Percentiles rank a stretch among this genome's conserved stretches.
Evolutionary conservation across 2,113 vertebrate species (phyloP).

Genomic region (Nanorana parkeri): DNA sequence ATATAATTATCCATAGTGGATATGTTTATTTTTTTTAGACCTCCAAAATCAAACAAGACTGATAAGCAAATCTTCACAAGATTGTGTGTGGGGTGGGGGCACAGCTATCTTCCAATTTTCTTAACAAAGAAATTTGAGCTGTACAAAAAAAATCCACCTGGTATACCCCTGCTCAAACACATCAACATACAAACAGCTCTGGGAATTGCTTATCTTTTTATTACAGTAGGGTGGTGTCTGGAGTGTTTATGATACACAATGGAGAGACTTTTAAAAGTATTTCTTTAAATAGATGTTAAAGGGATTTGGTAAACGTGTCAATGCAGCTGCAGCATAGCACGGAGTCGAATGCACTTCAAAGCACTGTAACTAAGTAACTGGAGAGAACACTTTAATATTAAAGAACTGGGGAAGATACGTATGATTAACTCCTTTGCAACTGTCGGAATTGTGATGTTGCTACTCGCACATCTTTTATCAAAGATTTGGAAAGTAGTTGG

Average conservation of each 20-base stretch:
- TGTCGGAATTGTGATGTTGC: background rate
- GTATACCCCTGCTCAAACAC: no score
- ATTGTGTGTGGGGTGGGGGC: no score
- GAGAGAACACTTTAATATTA: constrained; percentile 38
- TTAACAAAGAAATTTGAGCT: no score
- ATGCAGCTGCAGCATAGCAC: constrained; percentile 24
- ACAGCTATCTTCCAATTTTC: no score
- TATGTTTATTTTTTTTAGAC: no score
- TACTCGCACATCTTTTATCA: no score
- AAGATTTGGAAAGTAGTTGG: no score
- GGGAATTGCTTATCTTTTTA: background rate
- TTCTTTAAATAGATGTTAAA: constrained; percentile 52
- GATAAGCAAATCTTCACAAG: no score
- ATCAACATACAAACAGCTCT: background rate
- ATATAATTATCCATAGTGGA: no score
- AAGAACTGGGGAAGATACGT: constrained; percentile 28
- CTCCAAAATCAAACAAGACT: no score
- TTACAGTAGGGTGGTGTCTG: constrained; percentile 4
- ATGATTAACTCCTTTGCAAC: constrained; percentile 9
- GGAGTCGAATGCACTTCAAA: constrained; percentile 37
- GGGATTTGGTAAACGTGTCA: constrained; percentile 44
- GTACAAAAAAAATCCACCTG: no score
- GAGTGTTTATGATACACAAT: constrained; percentile 47
- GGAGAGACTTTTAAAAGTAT: constrained; percentile 23
- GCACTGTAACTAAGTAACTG: constrained; percentile 48